Evolutionary conservation across 1,140 invertebrate species (phyloP), one percentile per base, ranked within the genome.

Genomic region (Aphis craccivora): DNA sequence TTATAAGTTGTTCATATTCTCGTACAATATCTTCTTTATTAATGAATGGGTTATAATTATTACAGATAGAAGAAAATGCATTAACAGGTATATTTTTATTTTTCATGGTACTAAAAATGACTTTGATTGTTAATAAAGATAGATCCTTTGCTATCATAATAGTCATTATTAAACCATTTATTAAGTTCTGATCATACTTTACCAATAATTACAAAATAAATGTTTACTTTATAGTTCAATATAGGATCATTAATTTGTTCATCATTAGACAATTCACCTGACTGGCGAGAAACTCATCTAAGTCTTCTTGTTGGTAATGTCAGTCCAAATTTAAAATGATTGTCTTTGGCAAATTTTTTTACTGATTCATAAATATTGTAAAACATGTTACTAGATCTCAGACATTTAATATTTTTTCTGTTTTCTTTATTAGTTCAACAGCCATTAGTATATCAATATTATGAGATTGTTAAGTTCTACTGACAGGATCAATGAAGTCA

Each of bases 1-100:
- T 88, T n/a, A 88, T 11, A 88, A 88, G 18, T 88, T 88, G 45
- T 51, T 88, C 25, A 51, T 88, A 88, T 51, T 88, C 35, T 51
- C 81, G 81, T 14, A 51, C 25, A 88, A 88, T n/a, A 88, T 88
- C 86, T 88, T 88, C 45, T 88, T 51, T 88, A 51, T 48, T 51
- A 25, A 88, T n/a, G 18, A 88, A 20, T 88, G 51, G 5, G 14
- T 88, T 45, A 48, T 88, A 88, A 30, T 14, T 88, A 30, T 30
- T 88, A 51, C 86, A 88, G 11, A 88, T 51, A 14, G 40, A 43
- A 48, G 45, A 30, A 88, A 88, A 88, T n/a, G 86, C 30, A 88
- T 88, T 30, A 35, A 48, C 18, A 48, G 25, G 45, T n/a, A n/a
- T 88, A 48, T 20, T 88, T 88, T 48, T n/a, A 51, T 88, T 88